Base-by-base conservation (phyloP, 2,888 invertebrate genomes). In the Meandrusa payeni region DNA sequence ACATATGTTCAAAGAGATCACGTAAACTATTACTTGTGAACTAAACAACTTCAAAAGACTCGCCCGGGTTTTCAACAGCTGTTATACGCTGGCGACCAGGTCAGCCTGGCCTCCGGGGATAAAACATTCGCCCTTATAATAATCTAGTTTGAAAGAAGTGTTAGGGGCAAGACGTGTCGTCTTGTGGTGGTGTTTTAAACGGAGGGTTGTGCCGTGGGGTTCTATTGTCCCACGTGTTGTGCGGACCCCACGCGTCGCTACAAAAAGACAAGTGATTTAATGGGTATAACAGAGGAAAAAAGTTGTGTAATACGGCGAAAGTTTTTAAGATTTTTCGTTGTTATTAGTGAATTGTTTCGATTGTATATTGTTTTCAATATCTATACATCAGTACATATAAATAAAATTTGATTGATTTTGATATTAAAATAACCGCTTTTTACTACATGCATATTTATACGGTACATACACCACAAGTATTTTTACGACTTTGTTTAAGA, bases 201-300 rank as follows among this genome's bases (percentile, higher is more conserved):
- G 22, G 45, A 40, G 47, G 45, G 45, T 48, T 50, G 42, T 38
- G 29, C 31, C 33, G 7, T 40, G 39, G 32, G 47, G 46, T 31
- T 49, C 52, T 47, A 38, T 72, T 64, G 73, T 74, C 74, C 77
- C 82, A 80, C 77, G 76, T 77, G 81, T 69, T 63, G 50, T 54
- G 52, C 54, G 59, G 80, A 78, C 83, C 83, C 83, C 83, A 83
- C 83, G 82, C 83, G 69, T 71, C 61, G 79, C 58, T 41, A 52
- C 56, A 62, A 56, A 57, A 53, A 54, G 55, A 72, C 78, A 69
- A 73, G 77, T 83, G 81, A 83, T 83, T 81, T 81, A 82, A 72
- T 76, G 71, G 67, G 19, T 19, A 31, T 23, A 42, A 36, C 19
- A 23, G 23, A 27, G 33, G 24, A 37, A 42, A 36, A 24, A 23